A percentile compares a stretch with the other conserved stretches of the same genome.
These are phyloP conservation scores for Orthonyx spaldingii DNA, from an alignment of 2,113 vertebrate species.

Conservation along the genomic window DNA sequence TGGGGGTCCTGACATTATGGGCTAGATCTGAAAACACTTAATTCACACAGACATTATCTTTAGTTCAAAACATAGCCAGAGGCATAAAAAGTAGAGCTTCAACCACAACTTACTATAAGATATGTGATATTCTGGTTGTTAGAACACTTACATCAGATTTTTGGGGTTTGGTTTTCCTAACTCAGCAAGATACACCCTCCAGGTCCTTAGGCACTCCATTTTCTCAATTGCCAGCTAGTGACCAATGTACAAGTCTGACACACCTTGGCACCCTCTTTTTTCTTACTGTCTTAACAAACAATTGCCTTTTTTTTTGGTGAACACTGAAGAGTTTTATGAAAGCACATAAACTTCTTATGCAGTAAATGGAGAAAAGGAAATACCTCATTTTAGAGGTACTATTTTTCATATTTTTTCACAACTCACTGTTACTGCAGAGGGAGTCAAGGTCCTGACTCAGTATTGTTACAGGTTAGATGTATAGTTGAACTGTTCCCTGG, in stretches of 20 bases:
- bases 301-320: not conserved
- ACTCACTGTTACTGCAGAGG: not conserved
- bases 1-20: not conserved
- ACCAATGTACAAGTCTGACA: not conserved
- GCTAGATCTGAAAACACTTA: not conserved
- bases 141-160: not conserved
- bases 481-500: not conserved
- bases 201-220: not conserved
- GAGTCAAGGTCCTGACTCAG: rapidly evolving
- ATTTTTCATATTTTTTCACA: not conserved
- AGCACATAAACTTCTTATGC: not conserved
- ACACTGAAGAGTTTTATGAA: not conserved
- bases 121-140: not conserved
- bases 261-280: not conserved
- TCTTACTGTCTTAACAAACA: not conserved
- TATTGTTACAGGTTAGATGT: not conserved
- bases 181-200: not conserved
- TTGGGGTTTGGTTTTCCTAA: not conserved
- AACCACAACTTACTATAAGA: not conserved
- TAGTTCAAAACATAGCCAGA: not conserved
- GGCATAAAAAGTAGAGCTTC: not conserved
- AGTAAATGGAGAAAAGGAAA: not conserved
- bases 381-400: not conserved
- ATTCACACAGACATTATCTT: not conserved
- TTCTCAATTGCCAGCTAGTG: not conserved